Conservation (phyloP, 2,797 vertebrate genomes). For the Aphelocoma californica region DNA sequence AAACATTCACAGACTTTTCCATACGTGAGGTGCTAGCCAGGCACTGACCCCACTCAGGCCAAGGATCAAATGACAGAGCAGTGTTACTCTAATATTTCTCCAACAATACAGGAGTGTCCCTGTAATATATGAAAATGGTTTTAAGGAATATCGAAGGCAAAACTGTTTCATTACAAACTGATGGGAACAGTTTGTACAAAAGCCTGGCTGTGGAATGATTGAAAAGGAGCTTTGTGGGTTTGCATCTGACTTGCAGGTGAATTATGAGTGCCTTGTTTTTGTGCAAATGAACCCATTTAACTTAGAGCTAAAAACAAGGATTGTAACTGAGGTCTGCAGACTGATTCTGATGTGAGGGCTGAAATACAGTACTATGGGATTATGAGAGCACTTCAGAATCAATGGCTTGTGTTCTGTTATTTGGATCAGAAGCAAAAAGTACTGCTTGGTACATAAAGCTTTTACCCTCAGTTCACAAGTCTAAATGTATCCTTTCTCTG, state of each 20-base stretch:
- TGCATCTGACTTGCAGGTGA: neutral
- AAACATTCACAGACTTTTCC: neutral
- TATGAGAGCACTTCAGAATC: neutral
- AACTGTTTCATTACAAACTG: neutral
- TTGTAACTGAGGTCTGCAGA: neutral
- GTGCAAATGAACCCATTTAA: neutral
- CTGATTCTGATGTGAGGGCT: neutral
- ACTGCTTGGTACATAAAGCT: neutral
- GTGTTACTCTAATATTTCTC: neutral
- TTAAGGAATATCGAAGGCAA: neutral
- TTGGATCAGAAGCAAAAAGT: neutral
- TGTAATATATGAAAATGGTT: neutral
- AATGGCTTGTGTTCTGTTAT: neutral
- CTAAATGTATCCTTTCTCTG: neutral
- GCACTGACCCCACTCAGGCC: neutral
- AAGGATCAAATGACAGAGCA: neutral
- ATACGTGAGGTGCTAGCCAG: neutral
- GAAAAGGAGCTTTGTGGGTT: neutral
- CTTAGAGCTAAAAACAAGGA: neutral
- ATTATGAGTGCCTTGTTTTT: neutral
- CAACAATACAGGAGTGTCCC: neutral
- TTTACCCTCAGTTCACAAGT: neutral
- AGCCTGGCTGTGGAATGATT: neutral
- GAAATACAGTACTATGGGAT: neutral
- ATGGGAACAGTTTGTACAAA: neutral